Percentiles rank a stretch among this genome's conserved stretches.
These are phyloP conservation scores for Anhinga anhinga DNA, from an alignment of 2,113 vertebrate genomes.

Conservation along the genomic window DNA sequence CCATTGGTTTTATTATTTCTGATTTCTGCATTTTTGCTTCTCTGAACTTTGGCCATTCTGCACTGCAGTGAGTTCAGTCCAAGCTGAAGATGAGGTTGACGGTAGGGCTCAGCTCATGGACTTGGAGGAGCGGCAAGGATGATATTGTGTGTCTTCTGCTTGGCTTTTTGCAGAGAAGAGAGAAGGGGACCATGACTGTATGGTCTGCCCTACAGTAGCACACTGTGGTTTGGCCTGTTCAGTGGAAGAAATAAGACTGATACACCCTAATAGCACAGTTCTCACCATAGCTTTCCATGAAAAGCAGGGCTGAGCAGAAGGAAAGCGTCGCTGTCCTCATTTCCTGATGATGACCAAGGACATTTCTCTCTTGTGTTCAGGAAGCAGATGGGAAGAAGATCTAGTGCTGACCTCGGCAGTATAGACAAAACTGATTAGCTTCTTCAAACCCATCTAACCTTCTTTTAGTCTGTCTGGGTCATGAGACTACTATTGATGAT, in stretches of 20 bases:
- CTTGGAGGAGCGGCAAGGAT: not conserved
- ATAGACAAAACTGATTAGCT: not conserved
- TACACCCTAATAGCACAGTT: not conserved
- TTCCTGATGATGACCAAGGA: not conserved
- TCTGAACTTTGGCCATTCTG: not conserved
- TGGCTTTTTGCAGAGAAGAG: not conserved
- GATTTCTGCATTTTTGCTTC: not conserved
- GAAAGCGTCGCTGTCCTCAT: not conserved
- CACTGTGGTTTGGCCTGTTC: not conserved
- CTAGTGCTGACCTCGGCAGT: not conserved
- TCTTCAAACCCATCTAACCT: not conserved
- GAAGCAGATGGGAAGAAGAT: not conserved
- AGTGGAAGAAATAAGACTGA: not conserved
- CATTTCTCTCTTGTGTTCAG: not conserved
- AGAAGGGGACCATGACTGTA: not conserved
- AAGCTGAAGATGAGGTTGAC: not conserved
- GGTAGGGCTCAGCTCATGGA: not conserved
- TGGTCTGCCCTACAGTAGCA: not conserved
- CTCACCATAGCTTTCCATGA: not conserved
- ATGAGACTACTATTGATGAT: not conserved
- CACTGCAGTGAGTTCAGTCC: not conserved
- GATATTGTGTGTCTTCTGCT: not conserved
- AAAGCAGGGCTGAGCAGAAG: not conserved
- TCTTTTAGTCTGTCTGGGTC: not conserved
- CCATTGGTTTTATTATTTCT: not conserved